phyloP scores from a whole-genome alignment of 1,140 invertebrate genomes.

The Penaeus japonicus region DNA sequence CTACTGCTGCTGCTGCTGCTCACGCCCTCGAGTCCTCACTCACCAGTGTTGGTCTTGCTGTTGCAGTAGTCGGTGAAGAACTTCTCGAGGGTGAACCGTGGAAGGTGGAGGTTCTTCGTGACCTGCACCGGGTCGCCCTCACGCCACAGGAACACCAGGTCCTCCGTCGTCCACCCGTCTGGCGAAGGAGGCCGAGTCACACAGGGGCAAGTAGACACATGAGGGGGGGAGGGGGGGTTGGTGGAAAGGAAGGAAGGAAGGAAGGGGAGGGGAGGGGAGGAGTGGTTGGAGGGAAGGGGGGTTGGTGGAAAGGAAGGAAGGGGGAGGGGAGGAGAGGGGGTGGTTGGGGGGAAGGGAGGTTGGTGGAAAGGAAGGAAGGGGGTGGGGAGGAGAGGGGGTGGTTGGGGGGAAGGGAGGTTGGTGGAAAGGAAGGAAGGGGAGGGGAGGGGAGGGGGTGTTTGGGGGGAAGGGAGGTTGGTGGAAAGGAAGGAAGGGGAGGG shows the following conservation, averaged over 20 bases:
- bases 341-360: background rate
- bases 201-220: too few relatives aligned
- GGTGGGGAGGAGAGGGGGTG: background rate
- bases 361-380: background rate
- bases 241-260: too few relatives aligned
- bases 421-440: background rate
- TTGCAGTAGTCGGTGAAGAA: constrained; percentile 94
- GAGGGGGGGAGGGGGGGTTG: too few relatives aligned
- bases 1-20: background rate
- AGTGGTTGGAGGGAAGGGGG: background rate
- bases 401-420: background rate
- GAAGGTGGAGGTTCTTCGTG: constrained; percentile 90
- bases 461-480: background rate
- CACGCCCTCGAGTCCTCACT: constrained; percentile 26
- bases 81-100: constrained; percentile 91
- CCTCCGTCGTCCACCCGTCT: constrained; percentile 96
- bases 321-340: background rate
- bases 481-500: background rate
- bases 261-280: background rate
- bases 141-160: constrained; percentile 94
- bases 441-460: background rate
- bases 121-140: constrained; percentile 93
- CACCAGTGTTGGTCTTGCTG: constrained; percentile 95
- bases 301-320: too few relatives aligned
- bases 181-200: background rate